These are phyloP conservation scores for Enteromius afrohamiltoni DNA, from an alignment of 2,797 vertebrate species.

Conservation along the genomic window DNA sequence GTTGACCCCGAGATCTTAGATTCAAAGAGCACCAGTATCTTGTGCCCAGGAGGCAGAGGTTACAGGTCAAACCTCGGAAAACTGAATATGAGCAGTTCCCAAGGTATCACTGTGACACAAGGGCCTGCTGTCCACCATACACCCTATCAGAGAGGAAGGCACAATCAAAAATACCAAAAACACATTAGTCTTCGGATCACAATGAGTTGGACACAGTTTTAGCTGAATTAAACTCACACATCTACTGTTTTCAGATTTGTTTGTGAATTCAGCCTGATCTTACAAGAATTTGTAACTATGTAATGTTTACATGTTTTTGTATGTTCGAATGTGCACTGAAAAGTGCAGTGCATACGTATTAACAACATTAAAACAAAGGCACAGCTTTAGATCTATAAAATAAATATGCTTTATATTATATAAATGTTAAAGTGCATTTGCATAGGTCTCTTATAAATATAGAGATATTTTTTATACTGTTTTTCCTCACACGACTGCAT, in stretches of 20 bases:
- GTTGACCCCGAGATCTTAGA: conserved; percentile 40
- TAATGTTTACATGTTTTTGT: background rate
- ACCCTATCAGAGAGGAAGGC: conserved; percentile 10
- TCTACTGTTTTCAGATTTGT: background rate
- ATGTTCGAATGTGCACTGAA: background rate
- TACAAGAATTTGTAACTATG: background rate
- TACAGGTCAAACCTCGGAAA: conserved; percentile 52
- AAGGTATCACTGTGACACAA: conserved; percentile 50
- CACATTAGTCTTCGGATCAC: background rate
- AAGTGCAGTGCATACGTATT: background rate
- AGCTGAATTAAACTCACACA: background rate
- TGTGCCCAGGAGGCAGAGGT: conserved; percentile 42
- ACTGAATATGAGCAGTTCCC: conserved; percentile 38
- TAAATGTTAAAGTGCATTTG: background rate
- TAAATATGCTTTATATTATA: no score
- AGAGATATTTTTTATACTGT: background rate
- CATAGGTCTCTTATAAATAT: background rate
- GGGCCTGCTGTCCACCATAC: conserved; percentile 13
- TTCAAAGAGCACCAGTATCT: conserved; percentile 50
- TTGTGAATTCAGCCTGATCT: background rate
- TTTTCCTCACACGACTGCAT: background rate
- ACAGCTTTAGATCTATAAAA: background rate
- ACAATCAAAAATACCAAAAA: background rate
- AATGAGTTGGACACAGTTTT: background rate
- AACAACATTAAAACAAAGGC: background rate